These are phyloP conservation scores for Lichenostomus cassidix DNA, from an alignment of 2,113 vertebrate genomes.

Conservation along the genomic window DNA sequence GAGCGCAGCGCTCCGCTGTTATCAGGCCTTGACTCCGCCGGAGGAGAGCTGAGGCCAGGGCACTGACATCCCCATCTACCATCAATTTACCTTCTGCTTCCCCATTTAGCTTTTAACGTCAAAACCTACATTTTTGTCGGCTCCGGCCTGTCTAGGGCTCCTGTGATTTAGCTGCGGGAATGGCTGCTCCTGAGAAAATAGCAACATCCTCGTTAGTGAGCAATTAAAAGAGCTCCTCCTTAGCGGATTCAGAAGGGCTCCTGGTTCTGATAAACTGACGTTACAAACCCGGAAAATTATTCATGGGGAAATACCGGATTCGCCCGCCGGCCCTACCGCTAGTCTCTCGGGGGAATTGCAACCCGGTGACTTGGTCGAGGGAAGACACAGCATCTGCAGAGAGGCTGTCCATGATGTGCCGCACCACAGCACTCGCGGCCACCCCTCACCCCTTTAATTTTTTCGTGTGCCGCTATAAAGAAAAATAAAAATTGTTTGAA, in stretches of 20 bases:
- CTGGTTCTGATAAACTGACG: background rate
- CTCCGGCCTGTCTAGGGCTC: constrained; percentile 86
- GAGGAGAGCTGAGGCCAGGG: constrained; percentile 65
- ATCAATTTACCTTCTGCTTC: constrained; percentile 83
- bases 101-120: constrained; percentile 87
- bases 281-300: background rate
- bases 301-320: background rate
- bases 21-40: constrained; percentile 53
- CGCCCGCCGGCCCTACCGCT: fast-evolving
- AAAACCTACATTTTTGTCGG: constrained; percentile 87
- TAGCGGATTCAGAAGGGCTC: background rate
- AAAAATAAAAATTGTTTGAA: background rate
- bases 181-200: constrained; percentile 76
- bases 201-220: constrained; percentile 73
- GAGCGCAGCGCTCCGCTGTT: constrained; percentile 26
- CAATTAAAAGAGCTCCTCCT: constrained; percentile 73
- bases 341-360: background rate
- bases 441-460: too few relatives aligned
- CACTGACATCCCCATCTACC: constrained; percentile 78
- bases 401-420: background rate
- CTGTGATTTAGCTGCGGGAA: constrained; percentile 78
- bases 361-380: background rate
- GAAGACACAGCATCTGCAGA: background rate
- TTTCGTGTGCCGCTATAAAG: fast-evolving
- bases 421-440: background rate